These are phyloP conservation scores for Achatina immaculata DNA, from an alignment of 1,140 invertebrate genomes.

Conservation along the genomic window DNA sequence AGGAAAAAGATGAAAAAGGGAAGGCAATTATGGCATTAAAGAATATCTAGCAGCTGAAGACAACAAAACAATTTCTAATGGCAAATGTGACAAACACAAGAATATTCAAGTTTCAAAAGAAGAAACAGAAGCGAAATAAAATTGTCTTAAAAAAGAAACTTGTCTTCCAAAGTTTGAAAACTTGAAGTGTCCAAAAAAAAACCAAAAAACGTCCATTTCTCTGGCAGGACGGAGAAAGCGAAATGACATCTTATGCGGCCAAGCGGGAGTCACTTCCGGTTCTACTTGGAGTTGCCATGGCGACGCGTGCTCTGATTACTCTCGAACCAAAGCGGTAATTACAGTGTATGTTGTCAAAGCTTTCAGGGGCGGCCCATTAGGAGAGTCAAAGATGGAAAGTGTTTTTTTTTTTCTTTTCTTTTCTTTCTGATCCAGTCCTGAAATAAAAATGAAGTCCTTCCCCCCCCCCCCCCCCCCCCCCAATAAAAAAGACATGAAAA, in stretches of 20 bases:
- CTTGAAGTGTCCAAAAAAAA: neutral
- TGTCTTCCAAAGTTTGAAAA: neutral
- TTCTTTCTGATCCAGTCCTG: too few relatives aligned
- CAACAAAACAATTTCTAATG: too few relatives aligned
- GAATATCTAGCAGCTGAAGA: too few relatives aligned
- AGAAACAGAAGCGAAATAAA: too few relatives aligned
- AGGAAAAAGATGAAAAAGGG: too few relatives aligned
- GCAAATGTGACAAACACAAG: too few relatives aligned
- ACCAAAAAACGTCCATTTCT: slow-evolving; percentile 8
- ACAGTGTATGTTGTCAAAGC: slow-evolving; percentile 27
- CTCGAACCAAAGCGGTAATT: slow-evolving; percentile 34
- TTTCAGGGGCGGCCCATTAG: slow-evolving; percentile 11
- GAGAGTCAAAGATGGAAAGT: neutral
- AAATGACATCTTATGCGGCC: slow-evolving; percentile 36
- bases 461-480: too few relatives aligned
- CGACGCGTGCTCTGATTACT: slow-evolving; percentile 37
- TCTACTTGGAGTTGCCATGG: slow-evolving; percentile 28
- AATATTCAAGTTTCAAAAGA: too few relatives aligned
- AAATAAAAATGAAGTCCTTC: too few relatives aligned
- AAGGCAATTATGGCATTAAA: too few relatives aligned
- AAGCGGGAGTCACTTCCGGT: slow-evolving; percentile 33
- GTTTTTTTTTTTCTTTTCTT: neutral
- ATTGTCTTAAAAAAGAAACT: too few relatives aligned
- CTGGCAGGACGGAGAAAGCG: neutral
- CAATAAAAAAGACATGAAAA: too few relatives aligned